A percentile compares a stretch with the other conserved stretches of the same genome.
Evolutionary conservation across 2,113 vertebrate species (phyloP).

Genomic region (Vulpes ferrilata): DNA sequence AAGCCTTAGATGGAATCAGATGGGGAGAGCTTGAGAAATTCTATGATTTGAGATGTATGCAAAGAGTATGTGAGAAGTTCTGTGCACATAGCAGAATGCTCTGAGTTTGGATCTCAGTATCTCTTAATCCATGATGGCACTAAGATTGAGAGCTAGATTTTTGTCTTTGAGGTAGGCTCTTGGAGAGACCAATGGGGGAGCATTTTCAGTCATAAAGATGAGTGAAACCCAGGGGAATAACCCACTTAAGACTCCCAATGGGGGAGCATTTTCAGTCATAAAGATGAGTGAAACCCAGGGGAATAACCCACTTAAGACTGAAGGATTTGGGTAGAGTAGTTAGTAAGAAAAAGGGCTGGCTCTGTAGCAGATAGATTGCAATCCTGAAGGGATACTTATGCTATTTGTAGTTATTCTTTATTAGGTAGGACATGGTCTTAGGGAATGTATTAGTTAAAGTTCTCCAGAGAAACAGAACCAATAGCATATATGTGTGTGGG

Average conservation of each 20-base stretch:
- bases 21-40: not conserved
- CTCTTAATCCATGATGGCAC: not conserved
- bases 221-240: not conserved
- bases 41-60: not conserved
- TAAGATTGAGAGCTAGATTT: not conserved
- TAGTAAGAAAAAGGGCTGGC: not conserved
- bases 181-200: not conserved
- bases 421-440: not conserved
- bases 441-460: not conserved
- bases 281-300: constrained; percentile 13
- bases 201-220: not conserved
- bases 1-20: constrained; percentile 25
- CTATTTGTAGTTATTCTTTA: constrained; percentile 37
- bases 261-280: not conserved
- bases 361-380: not conserved
- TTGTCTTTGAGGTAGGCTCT: not conserved
- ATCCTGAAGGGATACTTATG: not conserved
- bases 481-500: no score
- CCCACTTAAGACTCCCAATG: not conserved
- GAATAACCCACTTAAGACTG: not conserved
- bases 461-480: constrained; percentile 29
- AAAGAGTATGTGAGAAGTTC: not conserved
- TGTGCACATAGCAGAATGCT: not conserved
- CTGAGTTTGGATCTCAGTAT: not conserved
- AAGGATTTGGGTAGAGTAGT: not conserved